Evolutionary conservation across 2,888 invertebrate species (phyloP), one percentile per base, ranked within the genome.

Genomic region (Timema podura): DNA sequence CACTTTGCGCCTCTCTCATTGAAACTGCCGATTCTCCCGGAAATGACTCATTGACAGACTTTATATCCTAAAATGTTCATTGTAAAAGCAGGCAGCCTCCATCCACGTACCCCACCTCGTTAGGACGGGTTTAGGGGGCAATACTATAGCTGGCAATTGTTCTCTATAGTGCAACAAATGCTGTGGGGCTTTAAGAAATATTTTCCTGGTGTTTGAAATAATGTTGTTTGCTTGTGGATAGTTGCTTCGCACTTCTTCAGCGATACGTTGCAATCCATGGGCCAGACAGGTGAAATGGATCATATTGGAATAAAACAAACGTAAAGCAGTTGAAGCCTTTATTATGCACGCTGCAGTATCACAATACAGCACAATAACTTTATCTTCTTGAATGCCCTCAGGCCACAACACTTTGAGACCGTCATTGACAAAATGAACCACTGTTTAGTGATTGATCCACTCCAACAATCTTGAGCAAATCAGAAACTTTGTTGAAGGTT

Each of bases 81-180:
- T 64, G n/a, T 77, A 76, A 71, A 75, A 80, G 73, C 70, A 30
- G n/a, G 75, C 76, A 0, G 78, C 76, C 5, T 75, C 68, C 9
- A 79, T 67, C 78, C 78, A 78, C 11, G 78, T 78, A 49, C 74
- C 74, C 78, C 78, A 79, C 77, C 77, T 69, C 16, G 78, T 78
- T 46, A 77, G 47, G 48, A 78, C 75, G 57, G 78, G 76, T 71
- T 77, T 72, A 65, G 78, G 77, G 7, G 79, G 79, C 68, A 79
- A 68, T 51, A 73, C 71, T 15, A 75, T 47, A 70, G 74, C 73
- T 9, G 76, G 75, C n/a, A 76, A 72, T 72, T 73, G 71, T 47
- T 80, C 76, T 70, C 75, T 75, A 74, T 76, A 79, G 66, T 73
- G 64, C 71, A 75, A 71, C 49, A 77, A 73, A 59, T 76, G 54